Percentiles rank a stretch among this genome's conserved stretches.
phyloP scores from a whole-genome alignment of 2,113 vertebrate species.

The Brachionichthys hirsutus region DNA sequence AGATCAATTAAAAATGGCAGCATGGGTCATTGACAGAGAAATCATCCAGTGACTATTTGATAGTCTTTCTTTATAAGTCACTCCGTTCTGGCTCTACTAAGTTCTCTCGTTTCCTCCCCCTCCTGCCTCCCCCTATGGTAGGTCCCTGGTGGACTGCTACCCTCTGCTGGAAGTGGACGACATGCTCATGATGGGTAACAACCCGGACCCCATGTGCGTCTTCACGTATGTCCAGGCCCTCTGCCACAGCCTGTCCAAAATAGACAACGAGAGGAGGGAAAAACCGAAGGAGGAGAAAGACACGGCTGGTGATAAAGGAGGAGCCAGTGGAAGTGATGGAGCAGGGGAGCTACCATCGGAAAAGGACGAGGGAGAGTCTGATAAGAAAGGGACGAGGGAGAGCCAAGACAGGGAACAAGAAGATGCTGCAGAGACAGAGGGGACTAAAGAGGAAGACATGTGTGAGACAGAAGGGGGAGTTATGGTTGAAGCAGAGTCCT shows the following conservation, averaged over 20 bases:
- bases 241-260: constrained; percentile 78
- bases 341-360: constrained; percentile 30
- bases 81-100: no score
- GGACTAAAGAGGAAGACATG: constrained; percentile 17
- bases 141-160: constrained; percentile 77
- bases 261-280: constrained; percentile 80
- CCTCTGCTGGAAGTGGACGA: constrained; percentile 78
- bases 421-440: constrained; percentile 30
- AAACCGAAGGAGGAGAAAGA: constrained; percentile 56
- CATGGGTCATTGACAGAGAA: no score
- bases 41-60: background rate
- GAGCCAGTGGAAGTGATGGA: constrained; percentile 29
- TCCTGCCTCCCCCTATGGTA: background rate
- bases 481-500: constrained; percentile 35
- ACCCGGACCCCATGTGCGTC: constrained; percentile 76
- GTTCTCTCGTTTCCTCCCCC: background rate
- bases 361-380: constrained; percentile 24
- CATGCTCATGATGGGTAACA: constrained; percentile 76
- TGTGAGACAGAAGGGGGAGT: constrained; percentile 23
- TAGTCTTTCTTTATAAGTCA: background rate
- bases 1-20: no score
- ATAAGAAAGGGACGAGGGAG: constrained; percentile 7
- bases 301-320: constrained; percentile 30
- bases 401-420: constrained; percentile 35
- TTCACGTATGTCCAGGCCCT: constrained; percentile 84